Conservation (phyloP, 2,113 vertebrate species). For the Ciconia stormi region DNA sequence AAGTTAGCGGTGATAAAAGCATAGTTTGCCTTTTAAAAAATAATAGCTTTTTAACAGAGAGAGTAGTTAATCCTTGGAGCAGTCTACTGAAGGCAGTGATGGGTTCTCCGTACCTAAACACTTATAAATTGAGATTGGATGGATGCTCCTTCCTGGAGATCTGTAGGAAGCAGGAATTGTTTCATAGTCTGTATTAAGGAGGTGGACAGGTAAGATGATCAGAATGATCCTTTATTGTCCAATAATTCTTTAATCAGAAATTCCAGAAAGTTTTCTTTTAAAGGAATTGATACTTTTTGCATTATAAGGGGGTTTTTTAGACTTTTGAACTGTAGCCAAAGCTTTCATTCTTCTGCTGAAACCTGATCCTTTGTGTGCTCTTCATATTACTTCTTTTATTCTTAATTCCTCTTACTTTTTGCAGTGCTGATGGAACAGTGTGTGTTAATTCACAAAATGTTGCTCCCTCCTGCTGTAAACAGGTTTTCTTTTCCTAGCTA, state of each 20-base stretch:
- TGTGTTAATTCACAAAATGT: background rate
- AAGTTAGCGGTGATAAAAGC: background rate
- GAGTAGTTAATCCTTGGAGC: background rate
- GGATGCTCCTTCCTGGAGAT: background rate
- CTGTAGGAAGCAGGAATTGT: background rate
- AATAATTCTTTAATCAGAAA: background rate
- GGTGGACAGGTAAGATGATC: background rate
- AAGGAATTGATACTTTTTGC: background rate
- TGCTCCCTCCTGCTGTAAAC: background rate
- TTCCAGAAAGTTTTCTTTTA: background rate
- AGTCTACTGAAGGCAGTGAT: background rate
- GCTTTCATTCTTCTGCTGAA: background rate
- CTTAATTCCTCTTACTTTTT: background rate
- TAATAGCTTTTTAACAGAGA: background rate
- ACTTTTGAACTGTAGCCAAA: background rate
- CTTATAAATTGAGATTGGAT: background rate
- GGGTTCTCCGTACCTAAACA: background rate
- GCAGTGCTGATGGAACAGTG: background rate
- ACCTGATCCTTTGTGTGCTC: background rate
- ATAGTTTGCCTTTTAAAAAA: background rate
- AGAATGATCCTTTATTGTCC: background rate
- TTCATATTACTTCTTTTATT: background rate
- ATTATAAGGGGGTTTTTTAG: background rate
- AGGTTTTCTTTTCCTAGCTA: background rate
- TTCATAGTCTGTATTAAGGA: background rate